phyloP scores from a whole-genome alignment of 1,140 invertebrate species.

The Drosophila persimilis region DNA sequence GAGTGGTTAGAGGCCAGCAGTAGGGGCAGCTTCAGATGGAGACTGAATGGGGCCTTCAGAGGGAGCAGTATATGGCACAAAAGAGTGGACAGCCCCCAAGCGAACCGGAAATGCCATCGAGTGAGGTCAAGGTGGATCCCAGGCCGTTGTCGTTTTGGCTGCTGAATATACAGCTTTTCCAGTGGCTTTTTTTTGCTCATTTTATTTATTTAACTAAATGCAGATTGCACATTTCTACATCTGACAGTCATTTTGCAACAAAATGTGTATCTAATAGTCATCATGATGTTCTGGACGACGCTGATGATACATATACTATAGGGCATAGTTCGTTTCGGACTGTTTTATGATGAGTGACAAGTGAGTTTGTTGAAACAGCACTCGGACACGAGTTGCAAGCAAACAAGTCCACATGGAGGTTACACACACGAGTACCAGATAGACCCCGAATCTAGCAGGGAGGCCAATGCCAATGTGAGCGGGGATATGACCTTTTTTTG shows the following conservation, averaged over 20 bases:
- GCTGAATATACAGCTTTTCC: slow-evolving; percentile 56
- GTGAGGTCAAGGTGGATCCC: slow-evolving; percentile 24
- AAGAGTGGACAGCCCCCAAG: slow-evolving; percentile 6
- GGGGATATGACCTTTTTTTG: neutral
- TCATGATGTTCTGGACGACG: slow-evolving; percentile 8
- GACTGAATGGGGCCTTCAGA: neutral
- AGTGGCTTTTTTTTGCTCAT: slow-evolving; percentile 12
- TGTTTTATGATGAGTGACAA: slow-evolving; percentile 23
- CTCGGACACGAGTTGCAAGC: slow-evolving; percentile 9
- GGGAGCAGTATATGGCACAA: neutral
- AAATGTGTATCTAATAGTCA: slow-evolving; percentile 24
- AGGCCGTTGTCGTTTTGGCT: slow-evolving; percentile 45
- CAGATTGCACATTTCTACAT: slow-evolving; percentile 58
- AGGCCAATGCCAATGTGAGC: neutral
- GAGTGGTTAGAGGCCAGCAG: no score
- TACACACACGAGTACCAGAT: no score
- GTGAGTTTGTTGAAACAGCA: slow-evolving; percentile 23
- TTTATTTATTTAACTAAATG: slow-evolving; percentile 64
- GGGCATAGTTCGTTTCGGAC: neutral
- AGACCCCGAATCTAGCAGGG: no score
- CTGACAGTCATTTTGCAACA: slow-evolving; percentile 29
- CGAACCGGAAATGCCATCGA: no score
- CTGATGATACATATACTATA: neutral
- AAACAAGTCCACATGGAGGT: neutral
- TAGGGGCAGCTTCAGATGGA: neutral